Base-by-base conservation (phyloP, 2,113 vertebrate species). In the Neolamprologus variostigma region DNA sequence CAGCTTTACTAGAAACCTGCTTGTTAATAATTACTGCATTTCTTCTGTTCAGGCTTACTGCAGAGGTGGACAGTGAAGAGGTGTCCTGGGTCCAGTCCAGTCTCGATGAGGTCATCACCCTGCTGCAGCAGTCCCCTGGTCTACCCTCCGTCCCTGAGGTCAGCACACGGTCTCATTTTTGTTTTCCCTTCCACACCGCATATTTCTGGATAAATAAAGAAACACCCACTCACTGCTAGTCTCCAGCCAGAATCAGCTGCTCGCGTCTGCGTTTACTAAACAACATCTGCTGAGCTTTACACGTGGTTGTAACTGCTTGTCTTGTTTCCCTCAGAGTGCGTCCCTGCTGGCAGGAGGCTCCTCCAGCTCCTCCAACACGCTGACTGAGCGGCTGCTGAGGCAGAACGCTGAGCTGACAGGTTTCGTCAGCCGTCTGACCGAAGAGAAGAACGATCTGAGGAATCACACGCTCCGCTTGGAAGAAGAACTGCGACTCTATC, bases 371-470 rank as follows among this genome's bases (percentile, higher is more conserved):
- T 97, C 96, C 80, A 96, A 95, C 89, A 95, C 96, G 0, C 87
- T 99, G 90, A 98, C 97, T 1, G 98, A 99, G 96, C 96, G 97
- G 31, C 95, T 99, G 78, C 96, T 99, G 89, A 96, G 97, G 88
- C 99, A 99, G 91, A 99, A 98, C 5, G 97, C 98, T 0, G 98
- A 99, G 92, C 96, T 99, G 66, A 99, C 97, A 0, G 98, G 98
- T 35, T 97, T 98, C 10, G 98, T 99, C 89, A 97, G 97, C 90
- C 97, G 96, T 1, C 95, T 99, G 91, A 99, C 98, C 0, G 98
- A 99, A 79, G 99, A 99, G 92, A 99, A 99, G 96, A 99, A 98
- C 51, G 97, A 98, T 71, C 95, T 99, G 91, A 97, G 98, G 79
- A 99, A 98, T 80, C 95, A 96, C 53, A 89, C 97, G 28, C 96